Base-by-base conservation (phyloP, 2,888 invertebrate species). In the Lepidonotus clava region DNA sequence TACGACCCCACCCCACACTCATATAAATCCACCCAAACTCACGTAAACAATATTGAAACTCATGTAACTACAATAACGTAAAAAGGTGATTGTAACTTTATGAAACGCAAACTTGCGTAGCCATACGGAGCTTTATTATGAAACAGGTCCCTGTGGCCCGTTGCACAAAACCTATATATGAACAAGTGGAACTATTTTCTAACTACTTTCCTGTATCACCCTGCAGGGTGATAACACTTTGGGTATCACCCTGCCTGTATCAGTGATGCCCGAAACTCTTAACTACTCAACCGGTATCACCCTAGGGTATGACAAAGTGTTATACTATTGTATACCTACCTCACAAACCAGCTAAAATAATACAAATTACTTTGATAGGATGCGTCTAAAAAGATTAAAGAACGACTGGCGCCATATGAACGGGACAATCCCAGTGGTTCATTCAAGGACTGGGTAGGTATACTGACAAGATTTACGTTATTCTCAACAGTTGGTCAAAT, bases 371-470 rank as follows among this genome's bases (percentile, higher is more conserved):
- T 46, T 46, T 8, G 18, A 46, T 38, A 96, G 96, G 95, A 96
- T 93, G 98, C 98, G 0, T 98, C 98, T 90, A 94, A 96, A 89
- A 96, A 95, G 90, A 94, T 98, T 18, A 95, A 96, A 90, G 95
- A 96, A 90, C 95, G 98, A 66, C 93, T 98, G 36, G 95, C 96
- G 89, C 97, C 97, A 0, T 96, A 96, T 90, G 97, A 96, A 90
- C 95, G 96, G 53, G 96, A 96, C 61, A 96, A 97, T 92, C 98
- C 98, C 0, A 94, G 96, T 66, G 96, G 96, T 0, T 96, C 95
- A 76, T 98, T 98, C 98, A 96, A 97, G 92, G 95, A 97, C n/a
- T 97, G 97, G 97, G 95, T 88, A 38, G 71, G 21, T 18, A 56
- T n/a, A n/a, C n/a, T n/a, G n/a, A n/a, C n/a, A n/a, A n/a, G n/a